Percentiles rank a stretch among this genome's conserved stretches.
Conservation (phyloP, 2,888 invertebrate species). For the Hemicrepidius hirtus region DNA sequence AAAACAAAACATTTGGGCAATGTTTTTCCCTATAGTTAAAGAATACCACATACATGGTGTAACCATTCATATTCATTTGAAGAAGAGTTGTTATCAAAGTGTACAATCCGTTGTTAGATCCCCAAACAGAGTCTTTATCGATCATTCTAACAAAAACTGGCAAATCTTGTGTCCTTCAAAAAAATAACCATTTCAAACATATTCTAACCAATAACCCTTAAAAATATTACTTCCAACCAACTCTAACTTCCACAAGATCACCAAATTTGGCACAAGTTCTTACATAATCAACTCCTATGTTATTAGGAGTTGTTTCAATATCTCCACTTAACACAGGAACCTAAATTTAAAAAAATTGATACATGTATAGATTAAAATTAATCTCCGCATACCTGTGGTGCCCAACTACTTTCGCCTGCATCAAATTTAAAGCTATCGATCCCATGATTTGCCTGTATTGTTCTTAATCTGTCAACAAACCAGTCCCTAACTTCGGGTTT, state of each 20-base stretch:
- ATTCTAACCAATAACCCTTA: too few relatives aligned
- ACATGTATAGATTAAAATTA: neutral
- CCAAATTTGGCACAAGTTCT: conserved; percentile 77
- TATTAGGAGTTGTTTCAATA: conserved; percentile 75
- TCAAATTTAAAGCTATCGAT: conserved; percentile 88
- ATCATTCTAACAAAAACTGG: conserved; percentile 85
- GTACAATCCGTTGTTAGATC: conserved; percentile 80
- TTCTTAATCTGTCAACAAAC: conserved; percentile 74
- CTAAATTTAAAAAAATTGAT: conserved; percentile 62
- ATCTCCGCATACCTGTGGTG: conserved; percentile 73
- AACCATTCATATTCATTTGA: conserved; percentile 75
- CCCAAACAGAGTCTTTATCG: conserved; percentile 85
- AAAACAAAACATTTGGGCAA: neutral
- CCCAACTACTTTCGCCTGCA: conserved; percentile 85
- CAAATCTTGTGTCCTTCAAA: conserved; percentile 77
- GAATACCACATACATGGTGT: conserved; percentile 62
- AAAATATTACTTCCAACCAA: conserved; percentile 76
- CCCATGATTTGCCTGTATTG: conserved; percentile 77
- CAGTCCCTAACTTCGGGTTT: conserved; percentile 79
- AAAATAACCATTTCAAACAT: conserved; percentile 50
- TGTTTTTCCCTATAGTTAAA: neutral
- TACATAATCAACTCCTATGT: conserved; percentile 76
- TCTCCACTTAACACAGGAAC: conserved; percentile 76
- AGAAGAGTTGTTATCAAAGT: conserved; percentile 84
- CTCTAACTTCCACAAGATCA: conserved; percentile 80